Base-by-base conservation (phyloP, 1,140 invertebrate species). In the Doryteuthis pealeii region DNA sequence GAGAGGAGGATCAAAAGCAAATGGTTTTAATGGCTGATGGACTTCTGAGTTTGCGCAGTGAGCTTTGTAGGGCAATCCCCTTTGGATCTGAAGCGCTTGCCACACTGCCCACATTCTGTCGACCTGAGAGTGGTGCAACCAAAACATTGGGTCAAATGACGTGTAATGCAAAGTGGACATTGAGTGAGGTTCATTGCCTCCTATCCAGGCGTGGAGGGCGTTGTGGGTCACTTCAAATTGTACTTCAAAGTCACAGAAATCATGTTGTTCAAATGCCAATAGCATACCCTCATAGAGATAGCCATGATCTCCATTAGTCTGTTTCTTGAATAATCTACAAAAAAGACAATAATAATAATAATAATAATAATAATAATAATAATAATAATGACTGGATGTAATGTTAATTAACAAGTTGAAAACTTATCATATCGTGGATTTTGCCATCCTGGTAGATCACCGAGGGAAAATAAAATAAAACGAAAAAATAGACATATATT, bases 221-320 rank as follows among this genome's bases (percentile, higher is more conserved):
- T 79, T 79, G 74, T 79, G 78, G 22, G 69, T 74, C n/a, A 79
- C 67, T 71, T 79, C 78, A 30, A 71, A 75, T 73, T 79, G 78
- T n/a, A 79, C 75, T 66, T 79, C 76, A 32, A 77, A 77, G 43
- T 77, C 73, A 30, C 76, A 77, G 76, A 67, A 77, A 65, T 77
- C 73, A 1, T 70, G n/a, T 70, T 77, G 73, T 66, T 79, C 76
- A 33, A 77, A 74, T 10, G 70, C 74, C 31, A 77, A 68, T 58
- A 80, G 70, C 28, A 78, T 72, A 12, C 66, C 75, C 31, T 80
- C 78, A 65, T 76, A 76, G 0, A 78, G 71, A 31, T 69, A 30
- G 12, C 76, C 77, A 58, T 77, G 76, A 70, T 80, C 76, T 5
- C 77, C 78, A 30, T 71, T 72, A 1, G 26, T 35, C 31, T 74